Evolutionary conservation across 2,113 vertebrate species (phyloP).

Genomic region (Melanostigma gelatinosum): DNA sequence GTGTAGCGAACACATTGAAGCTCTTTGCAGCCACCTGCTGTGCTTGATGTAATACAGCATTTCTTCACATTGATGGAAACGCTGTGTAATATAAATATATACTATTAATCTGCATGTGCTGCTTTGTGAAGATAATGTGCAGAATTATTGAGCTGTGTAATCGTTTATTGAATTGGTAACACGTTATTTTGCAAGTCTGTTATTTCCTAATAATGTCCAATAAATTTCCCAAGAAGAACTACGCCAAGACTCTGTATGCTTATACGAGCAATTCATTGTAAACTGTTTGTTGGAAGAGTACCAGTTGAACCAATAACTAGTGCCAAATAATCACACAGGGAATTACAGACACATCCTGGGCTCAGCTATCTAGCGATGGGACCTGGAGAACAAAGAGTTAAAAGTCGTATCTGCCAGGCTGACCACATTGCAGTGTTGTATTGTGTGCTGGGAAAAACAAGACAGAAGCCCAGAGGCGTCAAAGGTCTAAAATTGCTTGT

Average conservation of each 20-base stretch:
- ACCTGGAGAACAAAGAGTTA: neutral
- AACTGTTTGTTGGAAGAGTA: neutral
- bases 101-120: neutral
- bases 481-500: conserved; percentile 25
- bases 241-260: neutral
- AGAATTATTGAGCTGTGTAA: conserved; percentile 4
- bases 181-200: neutral
- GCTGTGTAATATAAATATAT: neutral
- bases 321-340: neutral
- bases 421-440: neutral
- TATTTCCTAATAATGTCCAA: neutral
- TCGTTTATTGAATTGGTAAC: neutral
- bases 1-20: conserved; percentile 42
- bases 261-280: neutral
- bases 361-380: neutral
- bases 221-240: neutral
- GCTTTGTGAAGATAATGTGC: neutral
- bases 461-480: conserved; percentile 35
- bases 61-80: neutral
- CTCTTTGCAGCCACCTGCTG: conserved; percentile 82
- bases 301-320: neutral
- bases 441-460: conserved; percentile 3
- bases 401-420: neutral
- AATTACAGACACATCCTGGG: neutral
- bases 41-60: conserved; percentile 62